Percentiles rank a stretch among this genome's conserved stretches.
Evolutionary conservation across 2,888 invertebrate species (phyloP).

Genomic region (Idaea dimidiata): DNA sequence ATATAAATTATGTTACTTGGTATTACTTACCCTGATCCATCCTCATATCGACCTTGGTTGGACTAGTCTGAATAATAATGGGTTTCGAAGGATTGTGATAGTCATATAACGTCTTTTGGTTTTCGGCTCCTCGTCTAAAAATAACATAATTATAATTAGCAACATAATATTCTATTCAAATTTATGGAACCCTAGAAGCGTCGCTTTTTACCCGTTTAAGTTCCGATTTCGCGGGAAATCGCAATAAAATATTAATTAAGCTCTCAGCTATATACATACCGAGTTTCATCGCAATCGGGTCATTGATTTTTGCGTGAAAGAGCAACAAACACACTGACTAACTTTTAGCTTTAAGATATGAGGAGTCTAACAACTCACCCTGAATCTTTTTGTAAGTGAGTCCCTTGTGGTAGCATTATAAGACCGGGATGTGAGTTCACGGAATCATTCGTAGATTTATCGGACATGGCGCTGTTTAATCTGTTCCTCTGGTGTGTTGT

Average conservation of each 20-base stretch:
- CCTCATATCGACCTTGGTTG: constrained; percentile 62
- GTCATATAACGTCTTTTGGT: constrained; percentile 67
- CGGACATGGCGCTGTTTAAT: constrained; percentile 57
- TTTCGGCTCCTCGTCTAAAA: constrained; percentile 57
- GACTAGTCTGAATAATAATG: constrained; percentile 83
- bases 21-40: constrained; percentile 64
- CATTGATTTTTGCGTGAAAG: no score
- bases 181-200: no score
- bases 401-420: constrained; percentile 65
- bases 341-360: constrained; percentile 48
- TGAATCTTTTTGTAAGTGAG: constrained; percentile 63
- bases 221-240: no score
- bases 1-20: neutral
- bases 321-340: no score
- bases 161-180: no score
- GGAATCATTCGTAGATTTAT: constrained; percentile 58
- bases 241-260: no score
- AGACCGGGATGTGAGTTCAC: constrained; percentile 63
- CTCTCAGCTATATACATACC: no score
- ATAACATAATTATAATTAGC: constrained; percentile 9
- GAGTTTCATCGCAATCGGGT: no score
- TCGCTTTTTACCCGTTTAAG: no score
- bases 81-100: constrained; percentile 83
- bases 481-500: constrained; percentile 52
- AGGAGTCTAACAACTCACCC: constrained; percentile 43